Evolutionary conservation across 1,140 invertebrate genomes (phyloP).

Genomic region (Pseudobourletiella spinata): DNA sequence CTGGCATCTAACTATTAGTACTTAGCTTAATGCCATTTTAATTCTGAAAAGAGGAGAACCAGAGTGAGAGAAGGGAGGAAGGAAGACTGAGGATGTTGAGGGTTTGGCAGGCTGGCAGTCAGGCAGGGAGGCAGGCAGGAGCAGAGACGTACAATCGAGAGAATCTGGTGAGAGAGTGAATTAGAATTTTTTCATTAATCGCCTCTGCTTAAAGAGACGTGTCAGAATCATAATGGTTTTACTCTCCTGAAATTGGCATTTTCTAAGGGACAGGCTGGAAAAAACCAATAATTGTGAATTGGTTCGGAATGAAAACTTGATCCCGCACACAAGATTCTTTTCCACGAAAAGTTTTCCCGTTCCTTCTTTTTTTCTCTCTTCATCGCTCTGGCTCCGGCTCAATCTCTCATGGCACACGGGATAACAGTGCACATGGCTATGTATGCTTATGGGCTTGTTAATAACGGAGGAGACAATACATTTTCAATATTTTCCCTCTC

Average conservation of each 20-base stretch:
- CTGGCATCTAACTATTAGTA: not conserved
- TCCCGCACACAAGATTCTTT: constrained; percentile 10
- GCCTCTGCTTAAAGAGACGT: constrained; percentile 18
- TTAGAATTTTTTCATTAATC: constrained; percentile 28
- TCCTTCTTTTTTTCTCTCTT: not conserved
- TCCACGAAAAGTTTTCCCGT: not conserved
- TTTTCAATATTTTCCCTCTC: not conserved
- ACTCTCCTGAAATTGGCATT: constrained; percentile 18
- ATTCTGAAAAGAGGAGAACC: not conserved
- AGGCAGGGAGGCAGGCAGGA: no score
- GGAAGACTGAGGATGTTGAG: no score
- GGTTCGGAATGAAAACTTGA: constrained; percentile 22
- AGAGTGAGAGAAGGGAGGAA: not conserved
- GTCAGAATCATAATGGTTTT: constrained; percentile 18
- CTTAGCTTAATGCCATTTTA: constrained; percentile 6
- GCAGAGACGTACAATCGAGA: no score
- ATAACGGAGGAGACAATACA: not conserved
- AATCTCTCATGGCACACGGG: not conserved
- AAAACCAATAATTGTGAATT: constrained; percentile 19
- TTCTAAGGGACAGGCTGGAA: not conserved
- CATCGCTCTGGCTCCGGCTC: not conserved
- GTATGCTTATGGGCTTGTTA: not conserved
- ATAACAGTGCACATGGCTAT: not conserved
- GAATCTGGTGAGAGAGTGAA: constrained; percentile 8
- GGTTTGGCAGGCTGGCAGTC: not conserved